A percentile compares a stretch with the other conserved stretches of the same genome.
Evolutionary conservation across 2,888 invertebrate species (phyloP).

Genomic region (Ernsta delagoae): DNA sequence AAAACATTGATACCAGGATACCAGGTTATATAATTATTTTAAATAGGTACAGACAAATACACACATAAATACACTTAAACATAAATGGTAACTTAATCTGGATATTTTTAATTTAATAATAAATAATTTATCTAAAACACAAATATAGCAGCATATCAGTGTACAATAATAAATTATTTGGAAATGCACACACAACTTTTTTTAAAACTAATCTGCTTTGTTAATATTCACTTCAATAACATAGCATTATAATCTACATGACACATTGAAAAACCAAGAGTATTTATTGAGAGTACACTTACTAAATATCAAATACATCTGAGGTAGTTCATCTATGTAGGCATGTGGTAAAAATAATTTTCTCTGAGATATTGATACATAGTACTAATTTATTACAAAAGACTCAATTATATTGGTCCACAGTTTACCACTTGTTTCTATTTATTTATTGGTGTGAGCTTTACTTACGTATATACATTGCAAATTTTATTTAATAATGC

Average conservation of each 20-base stretch:
- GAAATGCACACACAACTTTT: too few species aligned
- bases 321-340: constrained; percentile 18
- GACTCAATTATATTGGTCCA: constrained; percentile 24
- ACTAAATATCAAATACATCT: constrained; percentile 8
- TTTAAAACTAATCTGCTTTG: too few species aligned
- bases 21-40: too few species aligned
- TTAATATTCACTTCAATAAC: too few species aligned
- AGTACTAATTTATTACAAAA: constrained; percentile 8
- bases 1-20: too few species aligned
- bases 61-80: background rate
- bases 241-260: too few species aligned
- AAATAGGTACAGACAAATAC: background rate
- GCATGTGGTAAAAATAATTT: constrained; percentile 1
- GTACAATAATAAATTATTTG: too few species aligned
- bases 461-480: background rate
- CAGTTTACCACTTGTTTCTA: background rate
- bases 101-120: too few species aligned
- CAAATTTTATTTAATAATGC: constrained; percentile 11
- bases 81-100: constrained; percentile 30
- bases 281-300: too few species aligned
- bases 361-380: background rate
- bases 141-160: background rate
- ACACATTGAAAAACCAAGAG: too few species aligned
- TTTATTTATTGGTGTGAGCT: constrained; percentile 8
- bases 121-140: background rate